These are phyloP conservation scores for Lophochroa leadbeateri DNA, from an alignment of 2,113 vertebrate species.

Conservation along the genomic window DNA sequence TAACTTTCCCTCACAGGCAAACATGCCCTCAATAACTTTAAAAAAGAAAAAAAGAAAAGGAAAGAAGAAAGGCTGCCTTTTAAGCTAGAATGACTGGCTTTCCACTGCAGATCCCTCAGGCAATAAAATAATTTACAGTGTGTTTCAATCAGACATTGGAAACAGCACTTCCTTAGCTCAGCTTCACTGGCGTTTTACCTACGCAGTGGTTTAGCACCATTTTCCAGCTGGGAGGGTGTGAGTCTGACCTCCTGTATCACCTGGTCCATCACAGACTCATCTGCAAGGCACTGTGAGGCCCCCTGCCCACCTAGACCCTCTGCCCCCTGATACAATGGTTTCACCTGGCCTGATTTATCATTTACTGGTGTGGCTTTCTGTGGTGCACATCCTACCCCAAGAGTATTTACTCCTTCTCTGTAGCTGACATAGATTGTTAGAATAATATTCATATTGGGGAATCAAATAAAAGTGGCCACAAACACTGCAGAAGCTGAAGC, in stretches of 20 bases:
- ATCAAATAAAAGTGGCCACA: neutral
- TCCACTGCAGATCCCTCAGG: neutral
- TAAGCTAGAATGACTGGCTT: neutral
- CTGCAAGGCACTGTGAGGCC: neutral
- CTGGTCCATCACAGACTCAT: fast-evolving
- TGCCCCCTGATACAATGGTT: fast-evolving
- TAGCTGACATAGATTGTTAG: fast-evolving
- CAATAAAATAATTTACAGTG: neutral
- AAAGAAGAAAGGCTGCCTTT: neutral
- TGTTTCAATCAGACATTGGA: neutral
- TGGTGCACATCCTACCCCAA: neutral
- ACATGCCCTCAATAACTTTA: neutral
- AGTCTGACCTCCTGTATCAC: neutral
- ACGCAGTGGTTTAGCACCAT: fast-evolving
- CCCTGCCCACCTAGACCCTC: neutral
- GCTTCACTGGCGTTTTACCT: neutral
- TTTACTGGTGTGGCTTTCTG: neutral
- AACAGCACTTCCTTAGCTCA: neutral
- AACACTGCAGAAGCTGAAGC: fast-evolving
- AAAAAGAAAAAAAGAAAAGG: neutral
- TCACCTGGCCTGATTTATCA: neutral
- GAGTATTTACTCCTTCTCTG: neutral
- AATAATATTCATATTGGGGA: neutral
- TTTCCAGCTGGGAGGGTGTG: fast-evolving
- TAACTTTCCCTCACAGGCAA: neutral